These are phyloP conservation scores for Stichopus horrens DNA, from an alignment of 53 echinoderm and acorn worm species.

Conservation along the genomic window DNA sequence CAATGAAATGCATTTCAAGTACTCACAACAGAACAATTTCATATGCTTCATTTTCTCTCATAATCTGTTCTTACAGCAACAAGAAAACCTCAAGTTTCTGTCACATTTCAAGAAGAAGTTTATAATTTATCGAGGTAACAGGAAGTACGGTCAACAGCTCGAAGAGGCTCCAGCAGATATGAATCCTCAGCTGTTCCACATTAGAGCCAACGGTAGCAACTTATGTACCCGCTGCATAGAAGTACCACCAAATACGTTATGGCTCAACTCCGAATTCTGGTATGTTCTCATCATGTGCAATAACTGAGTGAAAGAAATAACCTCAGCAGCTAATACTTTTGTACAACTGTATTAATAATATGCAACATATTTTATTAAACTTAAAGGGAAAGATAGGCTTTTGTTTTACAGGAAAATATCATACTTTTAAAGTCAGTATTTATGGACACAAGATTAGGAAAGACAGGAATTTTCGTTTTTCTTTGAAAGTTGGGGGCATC, in stretches of 20 bases:
- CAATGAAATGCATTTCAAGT: not conserved
- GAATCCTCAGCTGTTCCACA: slow-evolving; percentile 81
- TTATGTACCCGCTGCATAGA: slow-evolving; percentile 89
- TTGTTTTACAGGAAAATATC: too few relatives aligned
- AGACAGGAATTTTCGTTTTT: too few relatives aligned
- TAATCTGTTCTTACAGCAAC: slow-evolving; percentile 65
- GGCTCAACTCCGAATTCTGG: slow-evolving; percentile 99
- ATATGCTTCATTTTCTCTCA: not conserved
- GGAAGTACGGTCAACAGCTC: slow-evolving; percentile 55
- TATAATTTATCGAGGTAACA: slow-evolving; percentile 80
- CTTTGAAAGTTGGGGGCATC: too few relatives aligned
- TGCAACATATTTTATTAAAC: too few relatives aligned
- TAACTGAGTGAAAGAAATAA: too few relatives aligned
- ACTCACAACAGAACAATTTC: not conserved
- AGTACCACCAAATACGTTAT: slow-evolving; percentile 84
- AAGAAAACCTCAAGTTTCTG: slow-evolving; percentile 98
- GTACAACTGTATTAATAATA: too few relatives aligned
- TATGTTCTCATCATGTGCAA: slow-evolving; percentile 22
- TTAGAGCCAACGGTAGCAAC: slow-evolving; percentile 84
- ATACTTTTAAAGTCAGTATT: too few relatives aligned
- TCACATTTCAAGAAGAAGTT: slow-evolving; percentile 99
- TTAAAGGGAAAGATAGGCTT: too few relatives aligned
- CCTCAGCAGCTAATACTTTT: too few relatives aligned
- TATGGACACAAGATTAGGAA: too few relatives aligned
- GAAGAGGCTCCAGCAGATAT: slow-evolving; percentile 51